Evolutionary conservation across 2,888 invertebrate genomes (phyloP), one percentile per base, ranked within the genome.

Genomic region (Villa cingulata): DNA sequence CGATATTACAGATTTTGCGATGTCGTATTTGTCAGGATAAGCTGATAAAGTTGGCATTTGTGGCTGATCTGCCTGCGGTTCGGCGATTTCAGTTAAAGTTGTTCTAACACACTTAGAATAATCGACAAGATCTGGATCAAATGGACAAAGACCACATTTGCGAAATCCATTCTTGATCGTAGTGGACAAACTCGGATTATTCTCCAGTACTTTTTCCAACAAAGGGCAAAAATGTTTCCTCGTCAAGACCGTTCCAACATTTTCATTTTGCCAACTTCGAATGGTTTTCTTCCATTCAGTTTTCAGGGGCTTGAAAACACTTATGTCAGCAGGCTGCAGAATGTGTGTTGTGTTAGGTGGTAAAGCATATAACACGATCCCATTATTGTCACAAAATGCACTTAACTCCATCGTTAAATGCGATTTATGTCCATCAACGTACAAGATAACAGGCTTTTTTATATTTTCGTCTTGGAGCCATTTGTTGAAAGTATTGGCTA

Each of bases 311-410:
- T 51, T 54, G 47, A 51, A 54, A 14, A 45, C 49, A 27, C 51
- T 51, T 10, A 54, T 49, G 43, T 55, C 51, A 1, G 50, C 50
- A 12, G 56, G 52, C 39, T 53, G 48, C 37, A 48, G 48, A n/a
- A 52, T 54, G 41, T 55, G 54, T 1, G 51, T 52, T 3, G 53
- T 51, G 18, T 54, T 55, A 15, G 48, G 50, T 4, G 49, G 45
- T 2, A 55, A 43, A n/a, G 45, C 45, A 37, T 46, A 48, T 5
- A 49, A 20, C 39, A 48, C 49, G 1, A 48, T 48, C 23, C 42
- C 16, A 1, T 43, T 10, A 1, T 43, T 14, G 17, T 18, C 16
- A 18, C 51, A 51, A 45, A 49, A 51, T 16, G 48, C 38, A 29
- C 48, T 49, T 1, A 48, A 17, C 17, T 49, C 49, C 4, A 48